Evolutionary conservation across 1,140 invertebrate species (phyloP), one percentile per base, ranked within the genome.

Genomic region (Drosophila bipectinata): DNA sequence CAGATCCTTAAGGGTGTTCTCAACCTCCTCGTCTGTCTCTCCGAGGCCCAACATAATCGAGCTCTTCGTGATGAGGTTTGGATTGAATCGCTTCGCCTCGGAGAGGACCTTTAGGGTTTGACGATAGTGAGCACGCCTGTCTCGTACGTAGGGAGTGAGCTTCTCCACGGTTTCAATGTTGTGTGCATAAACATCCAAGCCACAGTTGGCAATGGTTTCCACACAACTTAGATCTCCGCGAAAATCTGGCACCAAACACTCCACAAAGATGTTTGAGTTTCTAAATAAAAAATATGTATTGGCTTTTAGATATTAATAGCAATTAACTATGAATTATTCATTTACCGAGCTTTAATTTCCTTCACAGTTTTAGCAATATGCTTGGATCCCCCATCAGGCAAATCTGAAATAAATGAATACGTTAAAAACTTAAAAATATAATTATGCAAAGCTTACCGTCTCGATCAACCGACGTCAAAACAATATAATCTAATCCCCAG

Each of bases 11-110:
- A 99, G 94, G 7, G 98, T 97, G 93, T 97, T 94, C 84, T 96
- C 93, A 7, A 99, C 93, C 94, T 99, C 95, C 56, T 96, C 94
- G 90, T 99, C 98, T 1, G 95, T 97, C 93, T 99, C 99, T 0
- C 98, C 98, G 1, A 99, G 93, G 5, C 99, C 99, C 12, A 99
- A 93, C 99, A 99, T 99, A 66, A 99, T 97, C 0, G 99, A 99
- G 1, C 98, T 98, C 93, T 99, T 99, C 0, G 99, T 99, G 34
- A 99, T 94, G 30, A 99, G 91, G 72, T 96, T 94, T 0, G 95
- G 94, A 92, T 97, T 96, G 4, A 94, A 92, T 59, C 93, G 93
- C 93, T 99, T 98, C 0, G 97, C 98, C 72, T 95, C 94, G 85
- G 95, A 92, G 9, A 99, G 92, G 10, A 98, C 98, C 51, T 93